A percentile compares a stretch with the other conserved stretches of the same genome.
These are phyloP conservation scores for Leptodactylus fallax DNA, from an alignment of 2,797 vertebrate genomes.

Conservation along the genomic window DNA sequence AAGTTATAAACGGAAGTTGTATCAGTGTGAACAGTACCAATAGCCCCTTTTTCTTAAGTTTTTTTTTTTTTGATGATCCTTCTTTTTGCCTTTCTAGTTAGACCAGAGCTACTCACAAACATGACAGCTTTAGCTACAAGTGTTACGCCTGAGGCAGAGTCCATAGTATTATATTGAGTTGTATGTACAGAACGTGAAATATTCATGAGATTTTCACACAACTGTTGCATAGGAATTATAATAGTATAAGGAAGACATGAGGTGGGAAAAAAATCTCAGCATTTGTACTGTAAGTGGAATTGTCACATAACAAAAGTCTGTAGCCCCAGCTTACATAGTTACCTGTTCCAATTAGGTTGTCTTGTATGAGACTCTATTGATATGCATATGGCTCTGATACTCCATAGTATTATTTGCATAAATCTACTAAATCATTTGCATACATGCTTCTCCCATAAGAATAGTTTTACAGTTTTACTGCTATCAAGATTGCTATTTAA, in stretches of 20 bases:
- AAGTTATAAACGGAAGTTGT: neutral
- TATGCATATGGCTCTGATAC: neutral
- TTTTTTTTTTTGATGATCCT: neutral
- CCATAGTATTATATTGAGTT: no score
- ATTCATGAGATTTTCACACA: no score
- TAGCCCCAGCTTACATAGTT: neutral
- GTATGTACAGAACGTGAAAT: no score
- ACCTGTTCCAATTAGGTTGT: neutral
- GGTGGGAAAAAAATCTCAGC: no score
- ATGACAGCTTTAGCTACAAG: neutral
- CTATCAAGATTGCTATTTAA: neutral
- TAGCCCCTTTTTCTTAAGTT: no score
- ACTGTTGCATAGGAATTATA: neutral
- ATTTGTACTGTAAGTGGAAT: neutral
- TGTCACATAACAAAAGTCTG: neutral
- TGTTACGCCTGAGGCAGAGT: no score
- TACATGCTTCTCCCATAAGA: neutral
- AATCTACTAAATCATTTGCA: slow-evolving; percentile 7
- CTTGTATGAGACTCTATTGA: neutral
- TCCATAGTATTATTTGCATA: neutral
- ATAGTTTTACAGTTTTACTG: neutral
- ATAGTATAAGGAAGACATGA: no score
- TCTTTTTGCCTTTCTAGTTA: neutral
- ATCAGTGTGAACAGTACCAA: neutral
- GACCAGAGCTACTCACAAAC: neutral